Conservation (phyloP, 2,797 vertebrate genomes). For the Tenualosa thibaudeaui region DNA sequence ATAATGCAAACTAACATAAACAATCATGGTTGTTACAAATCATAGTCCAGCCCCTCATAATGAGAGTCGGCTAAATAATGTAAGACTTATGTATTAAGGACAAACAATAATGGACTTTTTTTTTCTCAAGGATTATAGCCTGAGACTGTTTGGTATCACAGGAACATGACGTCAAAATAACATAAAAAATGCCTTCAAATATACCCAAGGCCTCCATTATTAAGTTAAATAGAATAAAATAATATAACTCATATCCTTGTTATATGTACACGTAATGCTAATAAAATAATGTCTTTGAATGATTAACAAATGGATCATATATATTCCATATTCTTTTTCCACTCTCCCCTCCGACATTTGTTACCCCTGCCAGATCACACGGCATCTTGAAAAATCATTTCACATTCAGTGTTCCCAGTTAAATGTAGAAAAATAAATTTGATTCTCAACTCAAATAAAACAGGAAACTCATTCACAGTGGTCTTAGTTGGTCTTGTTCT, state of each 20-base stretch:
- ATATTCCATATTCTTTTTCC: background rate
- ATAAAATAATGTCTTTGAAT: background rate
- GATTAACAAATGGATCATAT: background rate
- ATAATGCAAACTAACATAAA: constrained; percentile 14
- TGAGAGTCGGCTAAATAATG: background rate
- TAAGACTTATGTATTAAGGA: background rate
- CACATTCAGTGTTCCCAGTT: constrained; percentile 25
- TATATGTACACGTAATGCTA: constrained; percentile 7
- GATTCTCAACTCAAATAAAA: constrained; percentile 30
- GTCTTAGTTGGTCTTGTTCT: constrained; percentile 53
- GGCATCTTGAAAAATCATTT: background rate
- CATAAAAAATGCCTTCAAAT: constrained; percentile 30
- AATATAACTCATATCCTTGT: background rate
- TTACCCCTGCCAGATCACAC: constrained; percentile 1
- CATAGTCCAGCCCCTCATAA: background rate
- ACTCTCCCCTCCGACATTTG: constrained; percentile 15
- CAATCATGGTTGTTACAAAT: background rate
- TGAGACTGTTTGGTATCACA: constrained; percentile 10
- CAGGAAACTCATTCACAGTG: constrained; percentile 69
- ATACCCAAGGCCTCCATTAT: constrained; percentile 40
- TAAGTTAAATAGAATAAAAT: constrained; percentile 16
- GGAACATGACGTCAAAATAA: background rate
- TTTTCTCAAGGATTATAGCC: constrained; percentile 10
- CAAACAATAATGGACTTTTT: constrained; percentile 13
- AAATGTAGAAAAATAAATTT: constrained; percentile 41